Base-by-base conservation (phyloP, 2,888 invertebrate species). In the Caenorhabditis sp. region DNA sequence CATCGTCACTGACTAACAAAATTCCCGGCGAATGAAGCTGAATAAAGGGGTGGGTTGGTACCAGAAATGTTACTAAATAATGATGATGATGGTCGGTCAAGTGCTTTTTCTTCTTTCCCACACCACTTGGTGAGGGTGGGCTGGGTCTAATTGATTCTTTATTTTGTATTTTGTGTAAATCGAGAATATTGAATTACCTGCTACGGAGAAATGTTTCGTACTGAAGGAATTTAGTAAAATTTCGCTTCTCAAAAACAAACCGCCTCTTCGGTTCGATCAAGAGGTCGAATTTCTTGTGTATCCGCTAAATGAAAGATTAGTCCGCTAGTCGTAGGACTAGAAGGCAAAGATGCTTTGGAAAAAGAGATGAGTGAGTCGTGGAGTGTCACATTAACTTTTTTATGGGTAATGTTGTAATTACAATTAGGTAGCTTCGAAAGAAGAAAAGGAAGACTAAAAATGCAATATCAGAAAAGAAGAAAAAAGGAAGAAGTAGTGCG, bases 111-210 rank as follows among this genome's bases (percentile, higher is more conserved):
- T n/a, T 20, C 11, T 64, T 58, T 74, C 74, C 60, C 74, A 74
- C 74, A 53, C 74, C 65, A 65, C 74, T 74, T 74, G n/a, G n/a
- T n/a, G n/a, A n/a, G n/a, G n/a, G n/a, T n/a, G n/a, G n/a, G n/a
- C n/a, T n/a, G n/a, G n/a, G n/a, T 60, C 50, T 76, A 76, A 76
- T 76, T 76, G 60, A 15, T 24, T 37, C 15, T n/a, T n/a, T n/a
- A n/a, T n/a, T n/a, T n/a, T n/a, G n/a, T n/a, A n/a, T n/a, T n/a
- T n/a, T n/a, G n/a, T 18, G 76, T 61, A 76, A 76, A 55, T 37
- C 47, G 76, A 76, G 76, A 76, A 76, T 76, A 76, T 76, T 76
- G 76, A 61, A 76, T 76, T 76, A 67, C 76, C 76, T 64, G 62
- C 32, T 32, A n/a, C n/a, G n/a, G n/a, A n/a, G n/a, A n/a, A n/a